These are phyloP conservation scores for Bombus sibiricus DNA, from an alignment of 1,140 invertebrate genomes.

Conservation along the genomic window DNA sequence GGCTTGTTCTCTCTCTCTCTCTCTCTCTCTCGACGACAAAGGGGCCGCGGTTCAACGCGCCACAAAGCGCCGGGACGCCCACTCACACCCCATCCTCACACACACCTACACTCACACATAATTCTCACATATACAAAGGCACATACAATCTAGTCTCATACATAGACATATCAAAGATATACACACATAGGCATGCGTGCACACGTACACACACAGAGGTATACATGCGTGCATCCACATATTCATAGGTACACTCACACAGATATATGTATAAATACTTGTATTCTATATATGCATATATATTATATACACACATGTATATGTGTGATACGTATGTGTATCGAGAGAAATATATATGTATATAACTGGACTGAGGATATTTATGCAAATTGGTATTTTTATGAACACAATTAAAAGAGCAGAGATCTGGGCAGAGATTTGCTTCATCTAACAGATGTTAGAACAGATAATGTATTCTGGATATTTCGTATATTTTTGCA, in stretches of 20 bases:
- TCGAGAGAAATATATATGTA: too few relatives aligned
- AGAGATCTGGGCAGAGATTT: too few relatives aligned
- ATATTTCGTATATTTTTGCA: too few relatives aligned
- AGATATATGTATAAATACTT: neutral
- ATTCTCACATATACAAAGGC: neutral
- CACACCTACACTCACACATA: constrained; percentile 13
- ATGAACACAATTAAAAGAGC: too few relatives aligned
- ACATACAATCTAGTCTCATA: neutral
- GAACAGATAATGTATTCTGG: too few relatives aligned
- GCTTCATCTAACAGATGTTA: too few relatives aligned
- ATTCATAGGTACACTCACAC: neutral
- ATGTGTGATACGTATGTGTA: too few relatives aligned
- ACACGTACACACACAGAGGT: neutral
- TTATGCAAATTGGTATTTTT: too few relatives aligned
- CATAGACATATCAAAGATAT: neutral
- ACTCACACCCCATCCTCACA: constrained; percentile 60
- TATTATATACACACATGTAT: too few relatives aligned
- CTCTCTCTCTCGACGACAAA: constrained; percentile 73
- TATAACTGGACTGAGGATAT: too few relatives aligned
- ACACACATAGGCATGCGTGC: neutral
- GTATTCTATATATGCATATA: neutral
- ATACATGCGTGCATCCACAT: neutral
- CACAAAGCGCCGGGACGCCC: constrained; percentile 80
- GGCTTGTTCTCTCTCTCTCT: constrained; percentile 48
- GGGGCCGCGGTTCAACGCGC: constrained; percentile 81